Percentiles rank a stretch among this genome's conserved stretches.
Evolutionary conservation across 2,113 vertebrate species (phyloP).

Genomic region (Notarius lentiginosus): DNA sequence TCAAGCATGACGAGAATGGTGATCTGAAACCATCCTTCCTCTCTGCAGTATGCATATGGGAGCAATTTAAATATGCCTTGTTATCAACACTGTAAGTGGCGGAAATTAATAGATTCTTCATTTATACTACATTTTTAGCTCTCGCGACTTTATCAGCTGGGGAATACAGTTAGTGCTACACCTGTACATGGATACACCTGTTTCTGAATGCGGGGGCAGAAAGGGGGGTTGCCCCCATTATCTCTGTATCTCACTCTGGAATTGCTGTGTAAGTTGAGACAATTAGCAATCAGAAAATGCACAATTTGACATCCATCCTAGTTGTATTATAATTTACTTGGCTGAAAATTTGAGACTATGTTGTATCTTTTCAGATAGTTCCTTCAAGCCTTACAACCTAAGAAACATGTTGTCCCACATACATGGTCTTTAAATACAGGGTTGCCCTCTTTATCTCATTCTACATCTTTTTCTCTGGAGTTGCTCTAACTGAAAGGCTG

Average conservation of each 20-base stretch:
- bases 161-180: slow-evolving; percentile 75
- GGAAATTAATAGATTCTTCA: background rate
- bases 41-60: background rate
- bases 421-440: slow-evolving; percentile 58
- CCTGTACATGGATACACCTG: slow-evolving; percentile 48
- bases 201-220: slow-evolving; percentile 46
- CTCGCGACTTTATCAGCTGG: slow-evolving; percentile 72
- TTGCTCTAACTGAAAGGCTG: slow-evolving; percentile 69
- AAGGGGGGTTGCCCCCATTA: slow-evolving; percentile 75
- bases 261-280: slow-evolving; percentile 46
- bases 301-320: background rate
- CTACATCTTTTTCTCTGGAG: slow-evolving; percentile 63
- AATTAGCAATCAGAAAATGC: background rate
- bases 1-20: background rate
- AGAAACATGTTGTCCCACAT: slow-evolving; percentile 69
- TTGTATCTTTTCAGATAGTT: background rate
- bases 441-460: slow-evolving; percentile 73
- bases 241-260: slow-evolving; percentile 63
- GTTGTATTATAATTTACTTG: background rate
- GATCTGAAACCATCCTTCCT: background rate
- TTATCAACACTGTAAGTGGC: slow-evolving; percentile 4
- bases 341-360: background rate
- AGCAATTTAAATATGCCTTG: background rate
- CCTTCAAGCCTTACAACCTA: slow-evolving; percentile 70
- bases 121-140: slow-evolving; percentile 7